phyloP scores from a whole-genome alignment of 1,140 invertebrate species.

The Drosophila carrolli region DNA sequence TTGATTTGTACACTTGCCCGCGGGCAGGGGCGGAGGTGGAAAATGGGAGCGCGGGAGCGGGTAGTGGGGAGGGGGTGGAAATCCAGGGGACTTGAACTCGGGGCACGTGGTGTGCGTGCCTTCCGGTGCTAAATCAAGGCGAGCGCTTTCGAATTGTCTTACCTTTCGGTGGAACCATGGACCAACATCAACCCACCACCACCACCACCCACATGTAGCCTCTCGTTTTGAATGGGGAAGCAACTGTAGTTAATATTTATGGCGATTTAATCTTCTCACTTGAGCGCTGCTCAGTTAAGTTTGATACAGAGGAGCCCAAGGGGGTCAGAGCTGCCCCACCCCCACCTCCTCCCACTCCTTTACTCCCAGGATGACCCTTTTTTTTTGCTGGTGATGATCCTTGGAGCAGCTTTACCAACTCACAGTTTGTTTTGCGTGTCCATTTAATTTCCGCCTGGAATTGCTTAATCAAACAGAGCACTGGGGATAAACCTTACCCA shows the following conservation, averaged over 20 bases:
- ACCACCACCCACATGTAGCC: slow-evolving; percentile 4
- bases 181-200: not conserved
- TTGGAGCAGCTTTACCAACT: slow-evolving; percentile 18
- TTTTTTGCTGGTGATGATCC: slow-evolving; percentile 36
- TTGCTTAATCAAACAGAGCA: slow-evolving; percentile 79
- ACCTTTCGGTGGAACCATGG: slow-evolving; percentile 46
- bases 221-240: slow-evolving; percentile 34
- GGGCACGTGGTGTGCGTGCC: slow-evolving; percentile 77
- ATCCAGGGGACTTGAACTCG: slow-evolving; percentile 12
- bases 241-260: slow-evolving; percentile 83
- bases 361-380: slow-evolving; percentile 57
- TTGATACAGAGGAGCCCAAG: slow-evolving; percentile 63
- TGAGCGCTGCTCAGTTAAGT: slow-evolving; percentile 80
- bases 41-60: not conserved
- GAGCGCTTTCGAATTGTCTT: slow-evolving; percentile 78
- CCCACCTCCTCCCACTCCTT: not conserved
- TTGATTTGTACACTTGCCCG: slow-evolving; percentile 74
- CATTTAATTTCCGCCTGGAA: slow-evolving; percentile 82
- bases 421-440: slow-evolving; percentile 79
- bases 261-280: slow-evolving; percentile 83
- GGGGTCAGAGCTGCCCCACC: slow-evolving; percentile 18
- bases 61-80: not conserved
- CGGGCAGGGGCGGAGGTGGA: not conserved
- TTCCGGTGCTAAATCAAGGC: slow-evolving; percentile 82
- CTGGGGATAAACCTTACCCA: slow-evolving; percentile 34